Percentiles rank a stretch among this genome's conserved stretches.
Conservation (phyloP, 35 echinoderm and acorn worm genomes). For the Anneissia japonica region DNA sequence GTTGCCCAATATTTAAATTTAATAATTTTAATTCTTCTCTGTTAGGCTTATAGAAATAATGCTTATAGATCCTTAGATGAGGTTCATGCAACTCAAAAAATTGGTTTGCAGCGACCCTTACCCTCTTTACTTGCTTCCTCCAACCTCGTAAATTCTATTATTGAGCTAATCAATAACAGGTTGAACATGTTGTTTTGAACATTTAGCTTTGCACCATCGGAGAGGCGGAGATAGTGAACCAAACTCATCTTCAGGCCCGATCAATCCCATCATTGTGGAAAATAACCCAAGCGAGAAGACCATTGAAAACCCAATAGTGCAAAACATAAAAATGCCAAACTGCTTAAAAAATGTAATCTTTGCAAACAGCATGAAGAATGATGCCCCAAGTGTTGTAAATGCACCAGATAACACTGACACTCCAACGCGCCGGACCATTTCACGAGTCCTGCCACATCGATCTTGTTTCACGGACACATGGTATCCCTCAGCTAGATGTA, state of each 20-base stretch:
- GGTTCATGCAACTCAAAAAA: too few species aligned
- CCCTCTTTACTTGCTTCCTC: too few species aligned
- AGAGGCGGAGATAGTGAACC: background rate
- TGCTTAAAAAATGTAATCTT: constrained; percentile 12
- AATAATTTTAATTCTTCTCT: too few species aligned
- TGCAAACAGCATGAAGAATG: background rate
- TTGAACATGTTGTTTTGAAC: background rate
- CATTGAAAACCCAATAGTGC: constrained; percentile 1
- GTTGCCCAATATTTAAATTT: too few species aligned
- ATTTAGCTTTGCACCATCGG: background rate
- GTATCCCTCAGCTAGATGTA: constrained; percentile 8
- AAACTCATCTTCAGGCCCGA: background rate
- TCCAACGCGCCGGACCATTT: background rate
- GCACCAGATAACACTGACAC: background rate
- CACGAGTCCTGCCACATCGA: background rate
- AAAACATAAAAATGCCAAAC: constrained; percentile 6
- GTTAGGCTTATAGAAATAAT: too few species aligned
- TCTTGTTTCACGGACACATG: background rate
- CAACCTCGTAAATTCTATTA: too few species aligned
- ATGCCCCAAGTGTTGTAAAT: background rate
- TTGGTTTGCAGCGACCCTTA: too few species aligned
- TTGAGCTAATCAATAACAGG: background rate
- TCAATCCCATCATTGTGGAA: background rate
- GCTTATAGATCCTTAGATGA: too few species aligned
- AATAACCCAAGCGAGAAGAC: constrained; percentile 3